Conservation (phyloP, 2,113 vertebrate species). For the Aix galericulata region DNA sequence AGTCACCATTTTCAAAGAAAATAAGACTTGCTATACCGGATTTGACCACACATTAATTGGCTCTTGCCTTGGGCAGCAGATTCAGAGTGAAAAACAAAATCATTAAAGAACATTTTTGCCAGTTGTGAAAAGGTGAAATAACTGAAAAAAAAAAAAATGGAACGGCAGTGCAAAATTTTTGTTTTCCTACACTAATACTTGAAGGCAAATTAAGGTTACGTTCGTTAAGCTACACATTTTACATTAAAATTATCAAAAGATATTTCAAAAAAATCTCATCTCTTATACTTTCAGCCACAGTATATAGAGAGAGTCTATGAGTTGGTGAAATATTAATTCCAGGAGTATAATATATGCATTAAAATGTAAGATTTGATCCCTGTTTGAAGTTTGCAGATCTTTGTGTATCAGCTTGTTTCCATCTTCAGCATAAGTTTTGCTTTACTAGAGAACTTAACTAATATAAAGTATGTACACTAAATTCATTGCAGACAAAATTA, state of each 20-base stretch:
- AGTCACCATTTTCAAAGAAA: slow-evolving; percentile 20
- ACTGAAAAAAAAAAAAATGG: neutral
- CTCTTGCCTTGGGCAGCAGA: slow-evolving; percentile 31
- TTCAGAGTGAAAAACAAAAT: neutral
- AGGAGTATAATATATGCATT: neutral
- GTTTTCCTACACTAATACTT: neutral
- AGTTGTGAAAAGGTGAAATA: neutral
- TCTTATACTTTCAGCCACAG: neutral
- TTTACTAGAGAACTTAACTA: neutral
- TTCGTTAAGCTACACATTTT: neutral
- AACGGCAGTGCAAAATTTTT: neutral
- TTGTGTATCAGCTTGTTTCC: neutral
- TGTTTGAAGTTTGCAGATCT: neutral
- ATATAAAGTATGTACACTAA: neutral
- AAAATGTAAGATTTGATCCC: neutral
- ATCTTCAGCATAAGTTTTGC: neutral
- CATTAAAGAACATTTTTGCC: neutral
- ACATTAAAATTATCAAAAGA: neutral
- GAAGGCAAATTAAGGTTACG: neutral
- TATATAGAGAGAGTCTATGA: neutral
- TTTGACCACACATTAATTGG: neutral
- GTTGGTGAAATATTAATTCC: neutral
- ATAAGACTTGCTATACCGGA: neutral
- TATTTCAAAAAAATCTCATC: neutral
- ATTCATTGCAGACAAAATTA: neutral